Evolutionary conservation across 2,888 invertebrate species (phyloP).

Genomic region (Xestia c-nigrum): DNA sequence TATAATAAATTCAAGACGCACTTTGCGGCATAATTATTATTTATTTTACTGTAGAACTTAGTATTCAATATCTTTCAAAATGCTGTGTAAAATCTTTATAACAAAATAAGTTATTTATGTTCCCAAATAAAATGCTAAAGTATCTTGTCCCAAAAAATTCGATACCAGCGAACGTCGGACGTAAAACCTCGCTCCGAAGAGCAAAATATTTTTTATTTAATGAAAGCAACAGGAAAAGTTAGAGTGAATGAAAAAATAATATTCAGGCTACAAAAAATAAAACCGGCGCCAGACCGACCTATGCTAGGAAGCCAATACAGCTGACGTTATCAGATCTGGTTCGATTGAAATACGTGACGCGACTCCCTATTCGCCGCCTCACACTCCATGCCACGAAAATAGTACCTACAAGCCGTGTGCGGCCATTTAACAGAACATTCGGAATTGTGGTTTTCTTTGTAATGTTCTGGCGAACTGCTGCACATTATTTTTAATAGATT

Average conservation of each 20-base stretch:
- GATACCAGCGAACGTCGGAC: background rate
- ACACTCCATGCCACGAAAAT: conserved; percentile 68
- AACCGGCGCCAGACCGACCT: conserved; percentile 56
- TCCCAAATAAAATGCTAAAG: conserved; percentile 5
- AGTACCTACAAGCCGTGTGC: conserved; percentile 69
- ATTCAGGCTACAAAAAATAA: conserved; percentile 49
- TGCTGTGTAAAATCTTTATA: background rate
- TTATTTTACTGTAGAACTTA: background rate
- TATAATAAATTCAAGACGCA: background rate
- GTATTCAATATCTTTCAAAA: conserved; percentile 6
- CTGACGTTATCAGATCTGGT: conserved; percentile 77
- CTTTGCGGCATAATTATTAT: background rate
- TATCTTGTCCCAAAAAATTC: conserved; percentile 1
- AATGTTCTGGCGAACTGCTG: conserved; percentile 31
- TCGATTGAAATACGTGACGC: conserved; percentile 87
- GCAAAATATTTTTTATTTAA: conserved; percentile 8
- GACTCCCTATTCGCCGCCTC: conserved; percentile 74
- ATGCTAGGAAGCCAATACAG: conserved; percentile 70
- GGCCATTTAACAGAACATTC: conserved; percentile 73
- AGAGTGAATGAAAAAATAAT: conserved; percentile 43
- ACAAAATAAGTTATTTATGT: conserved; percentile 20
- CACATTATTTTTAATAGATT: conserved; percentile 17
- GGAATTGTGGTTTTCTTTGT: conserved; percentile 49
- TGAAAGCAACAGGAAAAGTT: conserved; percentile 45
- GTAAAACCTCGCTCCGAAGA: background rate